phyloP scores from a whole-genome alignment of 2,797 vertebrate species.

The Holocentrus rufus region DNA sequence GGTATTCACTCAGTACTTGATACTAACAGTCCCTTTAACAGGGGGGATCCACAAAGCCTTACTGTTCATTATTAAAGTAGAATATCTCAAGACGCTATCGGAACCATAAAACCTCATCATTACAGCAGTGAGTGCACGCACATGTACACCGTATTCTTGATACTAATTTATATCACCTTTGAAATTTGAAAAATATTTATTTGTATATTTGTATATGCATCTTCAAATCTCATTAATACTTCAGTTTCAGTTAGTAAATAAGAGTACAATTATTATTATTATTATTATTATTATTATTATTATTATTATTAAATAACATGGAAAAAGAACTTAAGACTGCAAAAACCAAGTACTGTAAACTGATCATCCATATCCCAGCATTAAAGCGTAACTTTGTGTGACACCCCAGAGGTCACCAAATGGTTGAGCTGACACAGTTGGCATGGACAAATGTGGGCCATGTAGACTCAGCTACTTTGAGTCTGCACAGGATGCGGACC shows the following conservation, averaged over 20 bases:
- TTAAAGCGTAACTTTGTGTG: too few species aligned
- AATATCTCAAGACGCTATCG: constrained; percentile 10
- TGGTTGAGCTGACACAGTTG: too few species aligned
- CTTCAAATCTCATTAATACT: neutral
- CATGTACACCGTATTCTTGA: neutral
- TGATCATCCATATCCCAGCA: too few species aligned
- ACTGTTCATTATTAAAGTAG: constrained; percentile 26
- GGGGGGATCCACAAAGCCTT: constrained; percentile 49
- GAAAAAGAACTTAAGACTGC: neutral
- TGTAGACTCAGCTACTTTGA: too few species aligned
- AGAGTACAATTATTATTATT: neutral
- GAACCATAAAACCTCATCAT: constrained; percentile 64
- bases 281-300: too few species aligned
- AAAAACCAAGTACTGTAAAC: neutral
- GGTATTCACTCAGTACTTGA: constrained; percentile 38
- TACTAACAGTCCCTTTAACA: constrained; percentile 40
- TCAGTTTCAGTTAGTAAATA: neutral
- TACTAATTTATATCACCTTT: neutral
- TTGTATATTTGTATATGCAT: neutral
- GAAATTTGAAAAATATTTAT: neutral
- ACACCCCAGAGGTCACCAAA: too few species aligned
- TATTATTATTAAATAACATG: neutral
- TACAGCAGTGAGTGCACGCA: constrained; percentile 13
- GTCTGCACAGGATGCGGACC: too few species aligned
- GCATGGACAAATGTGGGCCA: too few species aligned